A percentile compares a stretch with the other conserved stretches of the same genome.
These are phyloP conservation scores for Diaprepes abbreviatus DNA, from an alignment of 2,888 invertebrate genomes.

Conservation along the genomic window DNA sequence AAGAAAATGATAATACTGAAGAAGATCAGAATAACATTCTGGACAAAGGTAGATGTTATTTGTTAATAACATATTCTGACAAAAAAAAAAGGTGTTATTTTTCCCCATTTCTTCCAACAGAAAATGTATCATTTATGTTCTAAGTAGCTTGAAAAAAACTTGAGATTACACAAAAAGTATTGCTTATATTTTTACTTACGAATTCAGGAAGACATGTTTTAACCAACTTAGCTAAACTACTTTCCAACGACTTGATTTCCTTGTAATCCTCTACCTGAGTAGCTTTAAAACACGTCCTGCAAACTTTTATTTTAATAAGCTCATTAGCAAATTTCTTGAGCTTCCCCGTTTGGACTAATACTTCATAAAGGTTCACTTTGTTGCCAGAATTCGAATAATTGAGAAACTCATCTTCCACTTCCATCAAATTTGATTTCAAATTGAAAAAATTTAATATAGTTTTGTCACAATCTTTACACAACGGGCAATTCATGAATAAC, in stretches of 20 bases:
- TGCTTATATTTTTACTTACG: background rate
- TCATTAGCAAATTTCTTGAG: conserved; percentile 5
- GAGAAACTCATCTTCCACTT: conserved; percentile 18
- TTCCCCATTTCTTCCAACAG: too few relatives aligned
- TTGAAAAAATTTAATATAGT: background rate
- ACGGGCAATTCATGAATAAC: background rate
- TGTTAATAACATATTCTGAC: background rate
- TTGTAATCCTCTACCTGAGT: background rate
- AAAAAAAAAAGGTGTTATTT: too few relatives aligned
- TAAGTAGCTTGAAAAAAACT: too few relatives aligned
- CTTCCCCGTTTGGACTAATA: background rate
- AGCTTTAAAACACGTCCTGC: conserved; percentile 17
- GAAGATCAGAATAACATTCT: background rate
- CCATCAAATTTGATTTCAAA: conserved; percentile 23
- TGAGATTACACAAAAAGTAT: too few relatives aligned
- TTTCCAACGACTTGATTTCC: conserved; percentile 1
- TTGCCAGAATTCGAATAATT: background rate
- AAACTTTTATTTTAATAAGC: background rate
- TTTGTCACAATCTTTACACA: conserved; percentile 8
- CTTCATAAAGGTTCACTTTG: conserved; percentile 16
- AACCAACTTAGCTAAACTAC: conserved; percentile 2
- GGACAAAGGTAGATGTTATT: background rate
- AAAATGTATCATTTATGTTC: too few relatives aligned
- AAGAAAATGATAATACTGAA: conserved; percentile 2
- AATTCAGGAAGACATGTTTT: conserved; percentile 13